Conservation (phyloP, 2,888 invertebrate genomes). For the Campoplex nolae region DNA sequence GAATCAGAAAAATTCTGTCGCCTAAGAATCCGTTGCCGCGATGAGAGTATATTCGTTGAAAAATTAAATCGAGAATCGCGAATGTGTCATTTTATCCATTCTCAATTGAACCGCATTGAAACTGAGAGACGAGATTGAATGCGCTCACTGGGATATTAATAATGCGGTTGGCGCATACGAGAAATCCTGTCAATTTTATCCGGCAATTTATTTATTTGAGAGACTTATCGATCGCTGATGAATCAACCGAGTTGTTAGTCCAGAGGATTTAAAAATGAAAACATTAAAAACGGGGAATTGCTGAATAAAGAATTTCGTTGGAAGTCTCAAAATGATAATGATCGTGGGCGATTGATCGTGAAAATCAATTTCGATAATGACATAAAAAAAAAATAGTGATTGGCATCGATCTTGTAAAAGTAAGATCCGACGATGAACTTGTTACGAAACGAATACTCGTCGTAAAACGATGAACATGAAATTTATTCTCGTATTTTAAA, state of each 20-base stretch:
- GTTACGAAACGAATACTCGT: background rate
- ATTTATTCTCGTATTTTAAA: background rate
- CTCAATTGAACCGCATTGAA: background rate
- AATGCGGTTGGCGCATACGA: constrained; percentile 17
- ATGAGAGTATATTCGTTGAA: background rate
- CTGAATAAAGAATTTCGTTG: background rate
- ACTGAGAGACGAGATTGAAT: background rate
- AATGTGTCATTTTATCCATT: constrained; percentile 20
- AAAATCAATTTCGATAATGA: background rate
- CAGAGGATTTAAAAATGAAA: background rate
- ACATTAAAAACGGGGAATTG: background rate
- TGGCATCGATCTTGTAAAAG: no score
- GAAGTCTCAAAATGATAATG: background rate
- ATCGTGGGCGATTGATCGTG: background rate
- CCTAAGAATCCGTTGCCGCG: background rate
- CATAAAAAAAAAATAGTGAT: no score
- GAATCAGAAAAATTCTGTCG: background rate
- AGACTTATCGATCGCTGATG: background rate
- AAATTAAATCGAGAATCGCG: background rate
- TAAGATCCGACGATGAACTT: background rate
- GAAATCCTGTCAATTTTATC: constrained; percentile 8
- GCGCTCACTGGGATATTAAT: constrained; percentile 6
- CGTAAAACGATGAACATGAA: background rate
- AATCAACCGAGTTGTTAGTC: constrained; percentile 8
- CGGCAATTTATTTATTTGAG: constrained; percentile 13